Conservation (phyloP, 2,888 invertebrate genomes). For the Dendrolimus pini region DNA sequence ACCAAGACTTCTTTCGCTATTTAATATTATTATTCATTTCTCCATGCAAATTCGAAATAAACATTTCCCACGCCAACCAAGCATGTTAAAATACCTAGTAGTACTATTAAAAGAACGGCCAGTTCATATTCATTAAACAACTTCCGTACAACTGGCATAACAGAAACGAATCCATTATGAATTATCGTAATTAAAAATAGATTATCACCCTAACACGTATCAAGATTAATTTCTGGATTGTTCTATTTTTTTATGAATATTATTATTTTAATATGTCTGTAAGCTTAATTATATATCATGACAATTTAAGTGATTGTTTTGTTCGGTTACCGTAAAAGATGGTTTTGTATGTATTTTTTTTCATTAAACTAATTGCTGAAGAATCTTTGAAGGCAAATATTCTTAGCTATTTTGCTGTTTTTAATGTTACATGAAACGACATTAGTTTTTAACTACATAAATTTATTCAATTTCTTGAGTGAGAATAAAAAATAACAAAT, state of each 20-base stretch:
- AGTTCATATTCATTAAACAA: slow-evolving; percentile 17
- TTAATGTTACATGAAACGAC: too few species aligned
- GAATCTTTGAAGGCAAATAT: too few species aligned
- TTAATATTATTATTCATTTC: too few species aligned
- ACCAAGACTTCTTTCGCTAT: too few species aligned
- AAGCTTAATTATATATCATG: not conserved
- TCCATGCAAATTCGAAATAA: too few species aligned
- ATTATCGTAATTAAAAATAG: slow-evolving; percentile 32
- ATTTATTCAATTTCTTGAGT: too few species aligned
- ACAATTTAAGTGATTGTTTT: not conserved
- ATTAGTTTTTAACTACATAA: too few species aligned
- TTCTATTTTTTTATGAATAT: not conserved
- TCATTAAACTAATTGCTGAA: too few species aligned
- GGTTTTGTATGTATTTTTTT: too few species aligned
- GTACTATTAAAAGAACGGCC: not conserved
- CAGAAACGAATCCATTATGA: slow-evolving; percentile 6
- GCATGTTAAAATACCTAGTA: slow-evolving; percentile 2
- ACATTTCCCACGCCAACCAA: not conserved
- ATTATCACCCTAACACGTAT: slow-evolving; percentile 22
- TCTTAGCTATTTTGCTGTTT: too few species aligned
- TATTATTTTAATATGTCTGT: not conserved
- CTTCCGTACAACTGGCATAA: slow-evolving; percentile 7
- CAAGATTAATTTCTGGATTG: not conserved
- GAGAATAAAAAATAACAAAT: too few species aligned
- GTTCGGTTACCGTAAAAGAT: too few species aligned